Evolutionary conservation across 2,113 vertebrate genomes (phyloP).

Genomic region (Procavia capensis): DNA sequence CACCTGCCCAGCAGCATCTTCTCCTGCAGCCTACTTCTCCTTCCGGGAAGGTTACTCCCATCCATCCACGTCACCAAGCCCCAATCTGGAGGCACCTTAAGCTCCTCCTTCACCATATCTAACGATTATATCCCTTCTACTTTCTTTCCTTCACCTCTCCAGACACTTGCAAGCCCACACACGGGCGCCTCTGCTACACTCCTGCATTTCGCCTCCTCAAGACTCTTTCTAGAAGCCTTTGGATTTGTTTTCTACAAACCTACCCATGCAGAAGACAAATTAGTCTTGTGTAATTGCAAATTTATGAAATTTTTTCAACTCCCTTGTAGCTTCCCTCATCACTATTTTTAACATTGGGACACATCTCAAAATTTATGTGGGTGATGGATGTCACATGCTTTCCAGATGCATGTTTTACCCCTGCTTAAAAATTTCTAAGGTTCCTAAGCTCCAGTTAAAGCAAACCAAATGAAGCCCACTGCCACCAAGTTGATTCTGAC

Average conservation of each 20-base stretch:
- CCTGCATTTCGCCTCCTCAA: background rate
- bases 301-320: background rate
- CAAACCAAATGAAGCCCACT: no score
- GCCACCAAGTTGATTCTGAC: no score
- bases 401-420: background rate
- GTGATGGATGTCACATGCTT: background rate
- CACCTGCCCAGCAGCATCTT: background rate
- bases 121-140: no score
- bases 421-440: background rate
- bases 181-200: rapidly evolving
- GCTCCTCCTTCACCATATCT: background rate
- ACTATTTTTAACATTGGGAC: background rate
- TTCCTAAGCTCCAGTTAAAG: no score
- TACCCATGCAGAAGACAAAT: background rate
- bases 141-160: background rate
- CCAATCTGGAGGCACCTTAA: background rate
- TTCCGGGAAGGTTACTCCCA: background rate
- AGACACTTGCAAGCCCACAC: background rate
- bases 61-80: no score
- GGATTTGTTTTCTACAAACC: background rate
- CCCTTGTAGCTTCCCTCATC: background rate
- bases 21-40: background rate
- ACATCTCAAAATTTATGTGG: background rate
- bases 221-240: background rate
- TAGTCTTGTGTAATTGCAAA: background rate